Percentiles rank a stretch among this genome's conserved stretches.
These are phyloP conservation scores for Drosophila navojoa DNA, from an alignment of 1,140 invertebrate species.

Conservation along the genomic window DNA sequence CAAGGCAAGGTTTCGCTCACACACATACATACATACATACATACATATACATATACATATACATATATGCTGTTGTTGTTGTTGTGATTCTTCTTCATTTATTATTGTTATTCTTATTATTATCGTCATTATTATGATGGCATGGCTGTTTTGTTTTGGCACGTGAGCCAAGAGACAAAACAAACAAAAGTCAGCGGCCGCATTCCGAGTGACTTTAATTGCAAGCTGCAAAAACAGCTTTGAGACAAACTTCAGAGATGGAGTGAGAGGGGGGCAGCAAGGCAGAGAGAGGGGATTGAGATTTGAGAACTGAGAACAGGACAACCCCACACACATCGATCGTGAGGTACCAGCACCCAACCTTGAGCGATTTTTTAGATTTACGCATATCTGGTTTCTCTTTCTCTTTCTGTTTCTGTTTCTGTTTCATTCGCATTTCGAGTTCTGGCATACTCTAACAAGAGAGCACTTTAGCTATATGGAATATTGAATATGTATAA, in stretches of 20 bases:
- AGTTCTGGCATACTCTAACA: not conserved
- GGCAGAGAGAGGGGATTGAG: not conserved
- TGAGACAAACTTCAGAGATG: constrained; percentile 20
- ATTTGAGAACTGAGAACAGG: constrained; percentile 8
- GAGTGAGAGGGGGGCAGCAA: not conserved
- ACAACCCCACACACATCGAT: constrained; percentile 1
- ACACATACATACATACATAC: not conserved
- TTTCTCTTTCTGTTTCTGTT: constrained; percentile 26
- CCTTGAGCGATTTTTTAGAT: constrained; percentile 22
- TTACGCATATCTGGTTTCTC: constrained; percentile 29
- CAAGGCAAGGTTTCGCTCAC: constrained; percentile 19
- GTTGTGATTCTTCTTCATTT: constrained; percentile 8
- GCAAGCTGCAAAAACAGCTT: constrained; percentile 26
- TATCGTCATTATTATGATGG: constrained; percentile 26
- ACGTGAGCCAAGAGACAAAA: constrained; percentile 57
- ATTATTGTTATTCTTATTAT: not conserved
- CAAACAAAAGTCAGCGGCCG: constrained; percentile 45
- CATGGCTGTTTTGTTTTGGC: constrained; percentile 43
- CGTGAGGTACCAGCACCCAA: constrained; percentile 17
- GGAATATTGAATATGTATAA: too few species aligned
- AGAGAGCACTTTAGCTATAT: not conserved
- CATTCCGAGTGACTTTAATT: constrained; percentile 52
- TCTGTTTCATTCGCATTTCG: constrained; percentile 24
- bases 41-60: not conserved
- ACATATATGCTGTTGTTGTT: not conserved